Evolutionary conservation across 2,113 vertebrate genomes (phyloP).

Genomic region (Xenus cinereus): DNA sequence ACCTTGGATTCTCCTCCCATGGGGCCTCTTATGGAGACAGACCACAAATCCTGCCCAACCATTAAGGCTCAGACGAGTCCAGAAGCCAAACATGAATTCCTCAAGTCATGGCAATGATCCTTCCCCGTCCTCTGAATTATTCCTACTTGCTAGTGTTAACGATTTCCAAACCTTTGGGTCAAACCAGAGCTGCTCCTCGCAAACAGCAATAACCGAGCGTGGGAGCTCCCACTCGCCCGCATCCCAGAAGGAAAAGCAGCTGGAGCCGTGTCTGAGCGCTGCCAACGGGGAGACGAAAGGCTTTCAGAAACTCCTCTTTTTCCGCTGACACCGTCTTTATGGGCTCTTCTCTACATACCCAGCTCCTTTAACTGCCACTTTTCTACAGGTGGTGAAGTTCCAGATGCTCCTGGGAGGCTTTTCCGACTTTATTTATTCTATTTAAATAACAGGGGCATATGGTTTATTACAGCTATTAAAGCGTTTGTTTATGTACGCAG

Average conservation of each 20-base stretch:
- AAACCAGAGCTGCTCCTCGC: neutral
- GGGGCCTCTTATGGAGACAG: neutral
- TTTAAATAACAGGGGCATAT: neutral
- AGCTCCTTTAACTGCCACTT: neutral
- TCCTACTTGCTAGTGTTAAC: neutral
- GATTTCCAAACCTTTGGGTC: neutral
- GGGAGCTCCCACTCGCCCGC: neutral
- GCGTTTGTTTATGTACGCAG: neutral
- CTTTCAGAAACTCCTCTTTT: neutral
- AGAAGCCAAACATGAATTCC: neutral
- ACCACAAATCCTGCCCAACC: neutral
- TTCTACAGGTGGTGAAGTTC: neutral
- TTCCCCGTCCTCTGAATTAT: neutral
- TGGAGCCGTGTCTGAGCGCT: neutral
- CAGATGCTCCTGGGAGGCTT: neutral
- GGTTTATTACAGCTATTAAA: neutral
- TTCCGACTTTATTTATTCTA: neutral
- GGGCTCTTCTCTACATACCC: neutral
- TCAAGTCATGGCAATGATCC: neutral
- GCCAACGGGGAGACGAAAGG: neutral
- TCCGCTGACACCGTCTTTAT: neutral
- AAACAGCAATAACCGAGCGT: neutral
- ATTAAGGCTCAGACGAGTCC: neutral
- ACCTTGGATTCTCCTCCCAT: neutral
- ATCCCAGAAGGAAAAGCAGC: conserved; percentile 9